Base-by-base conservation (phyloP, 53 echinoderm and acorn worm species). In the Echinarachnius parma region DNA sequence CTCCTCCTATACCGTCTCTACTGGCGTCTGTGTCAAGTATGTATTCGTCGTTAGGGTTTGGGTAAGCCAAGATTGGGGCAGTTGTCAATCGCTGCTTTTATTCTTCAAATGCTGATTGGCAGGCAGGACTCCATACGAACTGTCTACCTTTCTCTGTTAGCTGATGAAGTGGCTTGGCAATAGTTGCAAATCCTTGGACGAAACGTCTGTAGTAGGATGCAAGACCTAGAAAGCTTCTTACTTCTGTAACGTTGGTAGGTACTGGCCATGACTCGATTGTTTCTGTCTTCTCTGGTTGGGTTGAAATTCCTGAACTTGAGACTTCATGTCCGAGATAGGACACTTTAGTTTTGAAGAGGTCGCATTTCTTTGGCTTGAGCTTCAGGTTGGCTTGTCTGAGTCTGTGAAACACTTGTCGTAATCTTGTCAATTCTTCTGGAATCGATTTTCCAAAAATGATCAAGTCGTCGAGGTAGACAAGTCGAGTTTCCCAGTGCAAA, bases 21-120 rank as follows among this genome's bases (percentile, higher is more conserved):
- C 82, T 82, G 13, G 82, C 82, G 24, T 82, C 82, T 1, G 64
- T 82, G 46, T 82, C 82, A 2, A 82, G 46, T 8, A 82, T 76
- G 59, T 64, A 82, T 11, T 21, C 29, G 5, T 58, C 63, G 0
- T 76, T 58, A 3, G 45, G 31, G 9, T n/a, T 55, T 2, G 82
- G 76, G 53, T 82, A 82, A 5, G 65, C 61, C 32, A 76, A 28
- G 1, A 82, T 76, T 11, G 76, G 83, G 2, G 66, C 83, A 33
- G 57, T 13, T 21, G 67, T 76, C 16, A 82, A 20, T 64, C 34
- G 36, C 8, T 23, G 31, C 39, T 76, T 82, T 9, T 65, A 21
- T 30, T 48, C 31, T 9, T 53, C 53, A 44, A 76, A 82, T 2
- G 83, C 65, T 25, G 19, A 23, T 18, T 82, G 64, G 31, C 77